Conservation (phyloP, 2,113 vertebrate species). For the Indicator indicator region DNA sequence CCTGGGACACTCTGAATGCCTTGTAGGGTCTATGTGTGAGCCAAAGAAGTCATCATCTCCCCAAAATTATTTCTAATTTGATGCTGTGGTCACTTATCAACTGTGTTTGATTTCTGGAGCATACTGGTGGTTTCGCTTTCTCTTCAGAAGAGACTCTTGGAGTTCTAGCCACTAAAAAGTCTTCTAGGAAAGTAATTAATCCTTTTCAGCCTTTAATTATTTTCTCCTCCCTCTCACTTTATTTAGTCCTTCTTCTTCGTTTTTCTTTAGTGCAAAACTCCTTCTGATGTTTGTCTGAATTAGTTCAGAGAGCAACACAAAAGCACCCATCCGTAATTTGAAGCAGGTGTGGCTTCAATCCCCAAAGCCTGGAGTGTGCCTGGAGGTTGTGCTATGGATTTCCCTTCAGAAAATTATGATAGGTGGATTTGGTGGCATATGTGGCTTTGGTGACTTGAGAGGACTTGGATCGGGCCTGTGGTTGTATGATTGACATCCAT, state of each 20-base stretch:
- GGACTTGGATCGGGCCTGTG: not conserved
- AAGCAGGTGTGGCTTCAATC: not conserved
- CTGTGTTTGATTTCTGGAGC: not conserved
- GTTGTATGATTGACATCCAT: fast-evolving
- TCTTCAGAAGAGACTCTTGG: not conserved
- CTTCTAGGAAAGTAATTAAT: not conserved
- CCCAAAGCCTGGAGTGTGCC: not conserved
- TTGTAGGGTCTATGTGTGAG: not conserved
- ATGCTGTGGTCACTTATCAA: not conserved
- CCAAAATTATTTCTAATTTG: not conserved
- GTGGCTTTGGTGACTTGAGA: not conserved
- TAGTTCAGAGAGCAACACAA: not conserved
- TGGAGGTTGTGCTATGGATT: not conserved
- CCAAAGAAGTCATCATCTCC: not conserved
- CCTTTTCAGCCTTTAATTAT: not conserved
- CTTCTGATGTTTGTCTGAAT: not conserved
- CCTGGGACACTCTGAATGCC: not conserved
- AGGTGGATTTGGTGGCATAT: not conserved
- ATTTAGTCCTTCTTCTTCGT: not conserved
- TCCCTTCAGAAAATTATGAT: not conserved
- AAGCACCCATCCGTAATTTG: not conserved
- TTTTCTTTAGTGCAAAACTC: not conserved
- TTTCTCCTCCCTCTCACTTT: not conserved
- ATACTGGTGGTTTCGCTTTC: not conserved
- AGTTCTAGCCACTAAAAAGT: not conserved